Evolutionary conservation across 2,113 vertebrate genomes (phyloP), one percentile per base, ranked within the genome.

Genomic region (Gila orcuttii): DNA sequence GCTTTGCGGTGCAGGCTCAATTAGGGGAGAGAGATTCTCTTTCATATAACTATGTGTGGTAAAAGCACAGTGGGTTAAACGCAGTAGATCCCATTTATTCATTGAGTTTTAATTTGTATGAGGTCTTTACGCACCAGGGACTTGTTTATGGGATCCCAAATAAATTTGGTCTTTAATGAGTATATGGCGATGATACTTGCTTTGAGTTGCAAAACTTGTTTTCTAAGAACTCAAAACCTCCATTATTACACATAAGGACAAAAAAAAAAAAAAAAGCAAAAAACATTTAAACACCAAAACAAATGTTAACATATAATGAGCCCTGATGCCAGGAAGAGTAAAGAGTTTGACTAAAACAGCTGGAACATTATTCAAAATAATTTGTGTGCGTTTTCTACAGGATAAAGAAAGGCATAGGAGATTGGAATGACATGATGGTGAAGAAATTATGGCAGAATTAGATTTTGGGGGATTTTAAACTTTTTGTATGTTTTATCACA

Each of bases 101-200:
- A 80, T n/a, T 9, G 78, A 64, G 79, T 31, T 66, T 80, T 80
- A 2, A 82, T 82, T 68, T 82, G 64, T 55, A 10, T 36, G 28
- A 82, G 28, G 31, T 82, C 28, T 82, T 50, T 36, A 69, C 7
- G 28, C 80, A 23, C 64, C 45, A 69, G 25, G 55, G 80, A 55
- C 47, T 82, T 82, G 80, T 82, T 55, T 55, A 33, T 55, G 62
- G 45, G 28, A 68, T 69, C 28, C 6, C 17, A 47, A 82, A 31
- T 33, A 69, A 82, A 80, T 47, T 13, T 68, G 64, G n/a, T 55
- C 42, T 69, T 82, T 52, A 69, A 82, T 82, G 45, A 69, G 45
- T 82, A 21, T 31, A 55, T 69, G 80, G 45, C 31, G 0, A 55
- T 36, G 10, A 82, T 55, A 33, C 80, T 33, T 64, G 42, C 39